Conservation (phyloP, 2,797 vertebrate species). For the Enteromius afrohamiltoni region DNA sequence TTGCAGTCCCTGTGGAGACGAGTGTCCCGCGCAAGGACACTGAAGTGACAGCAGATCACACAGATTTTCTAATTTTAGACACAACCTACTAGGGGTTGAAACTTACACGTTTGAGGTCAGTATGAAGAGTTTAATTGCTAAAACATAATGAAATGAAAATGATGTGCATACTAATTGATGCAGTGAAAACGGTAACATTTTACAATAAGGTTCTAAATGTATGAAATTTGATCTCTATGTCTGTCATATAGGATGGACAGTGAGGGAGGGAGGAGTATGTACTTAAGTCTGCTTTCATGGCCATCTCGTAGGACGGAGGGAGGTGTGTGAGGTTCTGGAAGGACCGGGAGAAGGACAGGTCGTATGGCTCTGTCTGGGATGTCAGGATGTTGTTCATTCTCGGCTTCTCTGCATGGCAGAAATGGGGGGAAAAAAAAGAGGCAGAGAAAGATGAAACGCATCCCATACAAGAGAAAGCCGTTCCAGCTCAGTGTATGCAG, state of each 20-base stretch:
- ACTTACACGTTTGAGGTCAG: not conserved
- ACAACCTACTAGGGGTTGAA: not conserved
- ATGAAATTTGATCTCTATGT: not conserved
- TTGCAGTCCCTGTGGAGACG: not conserved
- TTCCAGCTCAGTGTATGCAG: slow-evolving; percentile 54
- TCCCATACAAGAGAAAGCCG: not conserved
- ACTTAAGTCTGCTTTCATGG: slow-evolving; percentile 89
- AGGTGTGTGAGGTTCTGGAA: slow-evolving; percentile 98
- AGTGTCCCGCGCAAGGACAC: not conserved
- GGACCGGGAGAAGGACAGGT: slow-evolving; percentile 94
- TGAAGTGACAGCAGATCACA: not conserved
- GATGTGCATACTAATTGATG: not conserved
- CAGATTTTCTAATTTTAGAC: not conserved
- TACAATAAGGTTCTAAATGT: too few relatives aligned
- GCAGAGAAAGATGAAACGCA: slow-evolving; percentile 24
- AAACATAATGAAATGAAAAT: not conserved
- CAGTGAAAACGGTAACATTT: not conserved
- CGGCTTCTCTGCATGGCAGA: slow-evolving; percentile 82
- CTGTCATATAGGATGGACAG: slow-evolving; percentile 18
- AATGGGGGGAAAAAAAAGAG: slow-evolving; percentile 1
- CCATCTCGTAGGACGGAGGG: slow-evolving; percentile 91
- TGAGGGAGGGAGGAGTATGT: slow-evolving; percentile 85
- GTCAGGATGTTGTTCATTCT: slow-evolving; percentile 96
- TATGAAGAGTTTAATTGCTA: not conserved
- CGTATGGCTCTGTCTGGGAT: slow-evolving; percentile 94